Conservation (phyloP, 2,113 vertebrate genomes). For the Chroicocephalus ridibundus region DNA sequence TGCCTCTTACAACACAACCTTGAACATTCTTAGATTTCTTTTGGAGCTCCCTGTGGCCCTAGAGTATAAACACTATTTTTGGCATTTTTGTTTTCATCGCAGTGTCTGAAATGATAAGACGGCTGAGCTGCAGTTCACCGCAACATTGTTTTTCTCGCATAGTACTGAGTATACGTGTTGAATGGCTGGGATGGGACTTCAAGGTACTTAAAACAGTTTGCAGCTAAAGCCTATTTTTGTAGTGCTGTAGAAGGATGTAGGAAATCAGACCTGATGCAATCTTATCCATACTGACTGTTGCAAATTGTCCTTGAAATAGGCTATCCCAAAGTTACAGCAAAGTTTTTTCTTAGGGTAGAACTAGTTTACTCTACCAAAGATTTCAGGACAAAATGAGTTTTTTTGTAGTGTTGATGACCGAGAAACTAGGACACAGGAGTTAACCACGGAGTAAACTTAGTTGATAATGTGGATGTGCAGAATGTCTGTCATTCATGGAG, state of each 20-base stretch:
- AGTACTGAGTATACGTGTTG: not conserved
- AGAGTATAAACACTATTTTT: not conserved
- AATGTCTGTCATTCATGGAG: constrained; percentile 4
- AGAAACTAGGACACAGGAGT: not conserved
- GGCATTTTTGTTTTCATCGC: not conserved
- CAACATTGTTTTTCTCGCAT: not conserved
- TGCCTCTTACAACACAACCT: not conserved
- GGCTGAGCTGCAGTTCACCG: not conserved
- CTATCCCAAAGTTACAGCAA: fast-evolving
- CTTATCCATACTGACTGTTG: not conserved
- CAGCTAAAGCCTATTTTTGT: not conserved
- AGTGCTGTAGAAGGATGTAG: not conserved
- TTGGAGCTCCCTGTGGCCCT: not conserved
- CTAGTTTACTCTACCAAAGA: not conserved
- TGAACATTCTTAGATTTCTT: not conserved
- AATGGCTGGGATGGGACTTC: not conserved
- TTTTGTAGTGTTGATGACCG: not conserved
- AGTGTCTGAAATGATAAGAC: not conserved
- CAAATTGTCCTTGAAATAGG: not conserved
- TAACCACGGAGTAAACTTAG: not conserved
- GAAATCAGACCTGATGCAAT: not conserved
- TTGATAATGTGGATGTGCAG: not conserved
- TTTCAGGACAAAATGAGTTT: not conserved
- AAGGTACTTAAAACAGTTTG: not conserved
- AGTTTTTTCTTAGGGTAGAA: not conserved